A percentile compares a stretch with the other conserved stretches of the same genome.
Conservation (phyloP, 2,113 vertebrate species). For the Sander lucioperca region DNA sequence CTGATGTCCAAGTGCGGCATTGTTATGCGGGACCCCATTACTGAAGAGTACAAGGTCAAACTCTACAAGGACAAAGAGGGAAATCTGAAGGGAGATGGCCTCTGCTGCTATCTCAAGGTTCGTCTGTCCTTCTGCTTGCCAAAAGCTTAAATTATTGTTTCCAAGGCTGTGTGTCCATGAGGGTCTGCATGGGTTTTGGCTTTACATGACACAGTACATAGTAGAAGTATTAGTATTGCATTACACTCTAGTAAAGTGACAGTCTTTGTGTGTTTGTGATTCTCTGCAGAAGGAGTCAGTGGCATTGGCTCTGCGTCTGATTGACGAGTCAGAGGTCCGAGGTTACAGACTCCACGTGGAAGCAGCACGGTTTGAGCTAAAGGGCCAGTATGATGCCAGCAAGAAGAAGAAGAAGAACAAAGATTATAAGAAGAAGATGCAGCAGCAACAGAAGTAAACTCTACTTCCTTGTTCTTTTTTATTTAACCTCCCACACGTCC, state of each 20-base stretch:
- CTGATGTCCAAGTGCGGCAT: conserved; percentile 97
- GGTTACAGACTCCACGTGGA: conserved; percentile 95
- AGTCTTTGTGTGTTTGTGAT: conserved; percentile 11
- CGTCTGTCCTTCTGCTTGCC: conserved; percentile 26
- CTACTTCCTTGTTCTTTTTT: neutral
- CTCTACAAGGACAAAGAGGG: conserved; percentile 96
- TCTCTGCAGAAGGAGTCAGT: conserved; percentile 92
- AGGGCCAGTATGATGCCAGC: conserved; percentile 94
- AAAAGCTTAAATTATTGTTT: neutral
- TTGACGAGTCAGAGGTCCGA: conserved; percentile 94
- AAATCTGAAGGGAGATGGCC: conserved; percentile 96
- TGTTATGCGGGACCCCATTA: conserved; percentile 93
- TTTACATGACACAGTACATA: neutral
- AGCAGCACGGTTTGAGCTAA: conserved; percentile 92
- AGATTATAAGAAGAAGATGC: conserved; percentile 94
- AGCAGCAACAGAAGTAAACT: conserved; percentile 93
- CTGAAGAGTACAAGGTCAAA: conserved; percentile 96
- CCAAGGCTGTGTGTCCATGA: neutral
- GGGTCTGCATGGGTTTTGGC: neutral
- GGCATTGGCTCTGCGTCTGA: conserved; percentile 89
- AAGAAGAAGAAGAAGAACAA: conserved; percentile 97
- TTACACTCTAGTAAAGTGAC: neutral
- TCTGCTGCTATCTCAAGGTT: conserved; percentile 99
- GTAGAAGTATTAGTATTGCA: neutral
- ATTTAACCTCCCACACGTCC: neutral